Percentiles rank a stretch among this genome's conserved stretches.
Conservation (phyloP, 2,888 invertebrate genomes). For the Callinectes sapidus region DNA sequence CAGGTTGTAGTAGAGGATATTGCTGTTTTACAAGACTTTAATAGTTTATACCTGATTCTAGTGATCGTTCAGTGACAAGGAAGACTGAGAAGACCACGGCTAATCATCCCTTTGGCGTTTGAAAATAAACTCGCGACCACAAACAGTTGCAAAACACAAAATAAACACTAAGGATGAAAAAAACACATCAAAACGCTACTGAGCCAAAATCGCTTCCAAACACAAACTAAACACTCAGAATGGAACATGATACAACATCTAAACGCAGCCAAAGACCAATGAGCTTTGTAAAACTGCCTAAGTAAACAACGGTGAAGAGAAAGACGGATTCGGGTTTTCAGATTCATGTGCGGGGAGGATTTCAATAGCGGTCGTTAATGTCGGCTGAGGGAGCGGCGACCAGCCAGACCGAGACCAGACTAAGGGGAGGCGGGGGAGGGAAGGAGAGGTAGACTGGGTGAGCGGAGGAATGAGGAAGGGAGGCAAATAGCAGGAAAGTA, state of each 20-base stretch:
- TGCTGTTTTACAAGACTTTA: no score
- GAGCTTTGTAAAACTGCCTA: background rate
- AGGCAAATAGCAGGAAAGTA: background rate
- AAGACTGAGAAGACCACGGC: no score
- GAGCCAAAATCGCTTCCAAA: no score
- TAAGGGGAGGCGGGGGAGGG: background rate
- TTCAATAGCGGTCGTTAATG: conserved; percentile 14
- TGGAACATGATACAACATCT: background rate
- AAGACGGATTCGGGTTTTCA: background rate
- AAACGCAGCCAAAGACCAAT: background rate
- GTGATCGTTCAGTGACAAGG: no score
- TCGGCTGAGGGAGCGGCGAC: background rate
- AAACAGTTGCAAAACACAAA: no score
- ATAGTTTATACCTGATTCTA: no score
- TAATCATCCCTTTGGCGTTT: no score
- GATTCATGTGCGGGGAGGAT: conserved; percentile 2
- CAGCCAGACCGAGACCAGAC: background rate
- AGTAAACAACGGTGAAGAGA: background rate
- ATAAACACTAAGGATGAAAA: no score
- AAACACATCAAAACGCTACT: background rate
- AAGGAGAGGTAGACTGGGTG: background rate
- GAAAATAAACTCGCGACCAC: no score
- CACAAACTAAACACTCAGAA: background rate
- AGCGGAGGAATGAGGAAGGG: background rate
- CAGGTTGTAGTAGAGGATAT: no score